Evolutionary conservation across 2,113 vertebrate species (phyloP).

Genomic region (Pelmatolapia mariae): DNA sequence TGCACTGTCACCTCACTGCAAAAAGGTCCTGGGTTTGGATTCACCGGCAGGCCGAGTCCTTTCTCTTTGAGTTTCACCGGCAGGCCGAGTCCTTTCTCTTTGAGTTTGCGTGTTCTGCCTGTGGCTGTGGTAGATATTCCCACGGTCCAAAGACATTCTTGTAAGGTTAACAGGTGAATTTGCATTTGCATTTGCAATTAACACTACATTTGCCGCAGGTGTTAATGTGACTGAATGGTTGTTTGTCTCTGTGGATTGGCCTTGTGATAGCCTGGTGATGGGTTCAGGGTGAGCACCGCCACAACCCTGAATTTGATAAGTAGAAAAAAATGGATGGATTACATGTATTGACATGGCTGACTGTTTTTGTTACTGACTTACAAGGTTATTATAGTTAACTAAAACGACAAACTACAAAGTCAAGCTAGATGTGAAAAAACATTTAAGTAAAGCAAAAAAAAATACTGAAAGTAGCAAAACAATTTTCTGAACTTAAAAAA

Average conservation of each 20-base stretch:
- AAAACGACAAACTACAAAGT: too few relatives aligned
- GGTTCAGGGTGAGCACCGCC: neutral
- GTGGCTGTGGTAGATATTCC: neutral
- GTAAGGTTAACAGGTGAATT: neutral
- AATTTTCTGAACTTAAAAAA: too few relatives aligned
- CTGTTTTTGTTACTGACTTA: too few relatives aligned
- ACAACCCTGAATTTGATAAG: neutral
- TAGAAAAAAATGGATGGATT: neutral
- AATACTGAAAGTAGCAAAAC: too few relatives aligned
- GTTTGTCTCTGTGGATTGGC: neutral
- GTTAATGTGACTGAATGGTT: neutral
- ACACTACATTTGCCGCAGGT: rapidly evolving
- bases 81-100: rapidly evolving
- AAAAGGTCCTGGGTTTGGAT: neutral
- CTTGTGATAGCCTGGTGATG: neutral
- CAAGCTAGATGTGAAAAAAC: too few relatives aligned
- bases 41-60: neutral
- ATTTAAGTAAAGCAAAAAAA: too few relatives aligned
- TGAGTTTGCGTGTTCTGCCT: neutral
- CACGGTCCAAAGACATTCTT: neutral
- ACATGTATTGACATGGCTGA: neutral
- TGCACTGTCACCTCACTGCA: neutral
- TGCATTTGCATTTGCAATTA: too few relatives aligned
- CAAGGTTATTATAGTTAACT: too few relatives aligned
- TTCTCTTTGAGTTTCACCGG: too few relatives aligned